Base-by-base conservation (phyloP, 2,113 vertebrate genomes). In the Psephotus haematonotus region DNA sequence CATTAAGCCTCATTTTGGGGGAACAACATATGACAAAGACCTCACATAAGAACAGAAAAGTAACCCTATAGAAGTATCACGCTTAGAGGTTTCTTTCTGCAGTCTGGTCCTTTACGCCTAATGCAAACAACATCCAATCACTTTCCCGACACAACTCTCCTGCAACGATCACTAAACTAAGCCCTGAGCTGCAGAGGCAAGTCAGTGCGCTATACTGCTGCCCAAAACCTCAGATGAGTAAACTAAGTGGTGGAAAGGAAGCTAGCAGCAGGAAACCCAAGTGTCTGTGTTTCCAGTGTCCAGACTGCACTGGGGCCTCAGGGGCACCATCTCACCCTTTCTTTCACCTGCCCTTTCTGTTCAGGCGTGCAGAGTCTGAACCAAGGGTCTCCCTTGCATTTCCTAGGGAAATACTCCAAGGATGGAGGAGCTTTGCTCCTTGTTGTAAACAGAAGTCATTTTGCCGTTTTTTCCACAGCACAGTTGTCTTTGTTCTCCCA, bases 401-500 rank as follows among this genome's bases (percentile, higher is more conserved):
- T 53, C 69, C 55, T n/a, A 71, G 35, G 50, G 80, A 93, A 90
- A 94, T 17, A 63, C 6, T n/a, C 46, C 24, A 63, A 67, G 75
- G 47, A 50, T 44, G 33, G 27, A 86, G 37, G 3, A 90, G 27
- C 49, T 75, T 69, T 64, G 50, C 57, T 92, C 57, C 64, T n/a
- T 65, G 55, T 29, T 0, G 0, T 64, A 77, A 92, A 70, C 64
- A 71, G 67, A 59, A 90, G 89, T 79, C 2, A 53, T 57, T 63
- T 60, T 75, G 79, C 44, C 53, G 11, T 43, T 82, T 57, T 31
- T 57, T 91, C 50, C 50, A 69, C 76, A 71, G 76, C 80, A 70
- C 60, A 37, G 53, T 74, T 76, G 86, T 60, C 93, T 96, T 93
- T 88, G 86, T 96, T 95, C 86, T 95, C 76, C 62, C 85, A 81